phyloP scores from a whole-genome alignment of 1,140 invertebrate genomes.

The Heliconius himera region DNA sequence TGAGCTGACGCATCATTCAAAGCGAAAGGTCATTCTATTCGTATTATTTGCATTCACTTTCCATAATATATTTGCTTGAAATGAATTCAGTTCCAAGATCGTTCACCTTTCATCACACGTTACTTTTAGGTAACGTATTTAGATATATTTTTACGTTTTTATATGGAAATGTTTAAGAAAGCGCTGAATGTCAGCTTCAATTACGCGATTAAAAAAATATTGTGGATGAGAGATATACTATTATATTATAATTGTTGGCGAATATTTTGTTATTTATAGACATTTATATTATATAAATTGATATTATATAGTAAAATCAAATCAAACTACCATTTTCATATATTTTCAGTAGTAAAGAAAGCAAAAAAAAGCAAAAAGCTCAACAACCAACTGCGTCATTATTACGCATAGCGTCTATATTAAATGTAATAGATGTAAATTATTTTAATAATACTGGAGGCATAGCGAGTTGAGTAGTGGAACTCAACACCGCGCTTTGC shows the following conservation, averaged over 20 bases:
- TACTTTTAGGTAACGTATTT: background rate
- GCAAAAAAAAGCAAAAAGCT: no score
- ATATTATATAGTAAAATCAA: background rate
- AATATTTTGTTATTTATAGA: background rate
- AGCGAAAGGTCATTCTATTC: conserved; percentile 78
- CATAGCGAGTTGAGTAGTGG: no score
- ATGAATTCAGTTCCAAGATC: conserved; percentile 56
- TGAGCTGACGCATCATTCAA: conserved; percentile 71
- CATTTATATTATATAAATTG: background rate
- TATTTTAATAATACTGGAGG: no score
- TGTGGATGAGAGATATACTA: background rate
- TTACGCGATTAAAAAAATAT: background rate
- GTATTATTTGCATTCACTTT: conserved; percentile 71
- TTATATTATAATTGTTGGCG: background rate
- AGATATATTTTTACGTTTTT: background rate
- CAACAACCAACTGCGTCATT: no score
- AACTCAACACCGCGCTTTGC: no score
- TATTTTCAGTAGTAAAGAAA: background rate
- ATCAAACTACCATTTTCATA: background rate
- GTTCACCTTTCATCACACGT: conserved; percentile 46
- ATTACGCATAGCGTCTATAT: no score
- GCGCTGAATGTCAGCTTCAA: background rate
- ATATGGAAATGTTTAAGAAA: background rate
- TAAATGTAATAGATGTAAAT: no score
- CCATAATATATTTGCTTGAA: conserved; percentile 59